These are phyloP conservation scores for Fopius arisanus DNA, from an alignment of 1,140 invertebrate species.

Conservation along the genomic window DNA sequence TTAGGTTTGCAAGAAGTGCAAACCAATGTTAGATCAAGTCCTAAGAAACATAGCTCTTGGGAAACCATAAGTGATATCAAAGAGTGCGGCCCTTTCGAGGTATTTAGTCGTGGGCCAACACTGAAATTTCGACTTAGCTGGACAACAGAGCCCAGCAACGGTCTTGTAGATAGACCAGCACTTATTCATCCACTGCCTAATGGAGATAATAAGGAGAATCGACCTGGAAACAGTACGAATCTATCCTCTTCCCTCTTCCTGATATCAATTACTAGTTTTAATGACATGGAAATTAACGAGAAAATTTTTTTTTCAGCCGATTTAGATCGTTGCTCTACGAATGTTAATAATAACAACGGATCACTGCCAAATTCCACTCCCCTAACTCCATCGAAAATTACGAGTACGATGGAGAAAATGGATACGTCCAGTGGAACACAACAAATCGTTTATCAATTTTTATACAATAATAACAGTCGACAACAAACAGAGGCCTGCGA, in stretches of 20 bases:
- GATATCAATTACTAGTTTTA: background rate
- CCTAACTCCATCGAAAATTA: slow-evolving; percentile 53
- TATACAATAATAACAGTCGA: slow-evolving; percentile 93
- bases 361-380: slow-evolving; percentile 56
- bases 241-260: background rate
- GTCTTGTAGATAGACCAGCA: slow-evolving; percentile 72
- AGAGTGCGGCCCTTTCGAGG: slow-evolving; percentile 72
- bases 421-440: slow-evolving; percentile 54
- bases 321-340: slow-evolving; percentile 4
- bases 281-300: background rate
- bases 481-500: slow-evolving; percentile 94
- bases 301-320: background rate
- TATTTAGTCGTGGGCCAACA: slow-evolving; percentile 78
- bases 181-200: slow-evolving; percentile 64
- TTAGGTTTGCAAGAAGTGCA: slow-evolving; percentile 80
- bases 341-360: slow-evolving; percentile 53
- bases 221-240: slow-evolving; percentile 62
- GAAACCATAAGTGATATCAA: slow-evolving; percentile 80
- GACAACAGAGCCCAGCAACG: slow-evolving; percentile 77
- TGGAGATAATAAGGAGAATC: slow-evolving; percentile 70
- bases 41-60: slow-evolving; percentile 79
- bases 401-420: slow-evolving; percentile 47
- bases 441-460: slow-evolving; percentile 94
- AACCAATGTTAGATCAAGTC: slow-evolving; percentile 67
- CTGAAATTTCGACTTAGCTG: slow-evolving; percentile 86